These are phyloP conservation scores for Cheilosia variabilis DNA, from an alignment of 2,888 invertebrate species.

Conservation along the genomic window DNA sequence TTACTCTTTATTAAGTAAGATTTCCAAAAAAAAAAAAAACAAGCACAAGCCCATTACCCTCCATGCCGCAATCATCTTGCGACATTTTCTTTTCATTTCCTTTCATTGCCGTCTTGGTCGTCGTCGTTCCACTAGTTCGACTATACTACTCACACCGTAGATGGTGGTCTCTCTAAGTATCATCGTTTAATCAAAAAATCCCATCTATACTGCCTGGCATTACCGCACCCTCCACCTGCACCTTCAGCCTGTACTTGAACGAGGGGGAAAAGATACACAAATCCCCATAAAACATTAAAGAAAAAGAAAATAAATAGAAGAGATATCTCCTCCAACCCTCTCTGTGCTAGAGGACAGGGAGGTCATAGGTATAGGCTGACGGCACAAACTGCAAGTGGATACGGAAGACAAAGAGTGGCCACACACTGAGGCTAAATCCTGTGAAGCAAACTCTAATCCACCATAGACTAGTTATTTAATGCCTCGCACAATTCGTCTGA, in stretches of 20 bases:
- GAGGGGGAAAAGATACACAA: not conserved
- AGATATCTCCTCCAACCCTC: constrained; percentile 6
- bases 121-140: not conserved
- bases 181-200: constrained; percentile 60
- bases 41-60: not conserved
- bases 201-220: constrained; percentile 36
- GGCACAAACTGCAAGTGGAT: constrained; percentile 15
- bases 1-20: constrained; percentile 56
- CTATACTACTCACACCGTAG: constrained; percentile 12
- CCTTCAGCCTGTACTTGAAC: constrained; percentile 1
- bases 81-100: constrained; percentile 26
- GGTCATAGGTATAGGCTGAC: constrained; percentile 40
- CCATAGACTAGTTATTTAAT: constrained; percentile 67
- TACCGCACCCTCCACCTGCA: constrained; percentile 1
- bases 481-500: constrained; percentile 49
- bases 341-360: constrained; percentile 25
- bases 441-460: constrained; percentile 47
- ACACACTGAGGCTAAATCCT: constrained; percentile 25
- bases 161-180: constrained; percentile 50
- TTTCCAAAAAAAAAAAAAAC: not conserved
- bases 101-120: constrained; percentile 1
- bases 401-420: constrained; percentile 7
- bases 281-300: constrained; percentile 27
- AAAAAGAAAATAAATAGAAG: constrained; percentile 6
- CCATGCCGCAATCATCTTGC: constrained; percentile 48